These are phyloP conservation scores for Lasius platythorax DNA, from an alignment of 2,888 invertebrate species.

Conservation along the genomic window DNA sequence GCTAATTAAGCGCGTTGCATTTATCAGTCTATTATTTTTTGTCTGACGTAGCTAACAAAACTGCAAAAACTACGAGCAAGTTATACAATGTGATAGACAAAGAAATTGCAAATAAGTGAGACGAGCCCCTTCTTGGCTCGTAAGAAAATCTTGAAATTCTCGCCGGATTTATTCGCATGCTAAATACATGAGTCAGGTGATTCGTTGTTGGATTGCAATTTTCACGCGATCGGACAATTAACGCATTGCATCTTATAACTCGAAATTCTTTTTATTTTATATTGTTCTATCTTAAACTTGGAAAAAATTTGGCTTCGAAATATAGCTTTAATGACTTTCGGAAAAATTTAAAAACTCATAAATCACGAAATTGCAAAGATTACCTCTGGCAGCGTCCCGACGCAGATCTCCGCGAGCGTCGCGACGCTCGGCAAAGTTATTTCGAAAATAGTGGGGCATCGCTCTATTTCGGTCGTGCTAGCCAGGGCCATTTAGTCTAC, in stretches of 20 bases:
- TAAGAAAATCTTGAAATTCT: conserved; percentile 57
- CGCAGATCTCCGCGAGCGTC: conserved; percentile 66
- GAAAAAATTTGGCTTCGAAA: neutral
- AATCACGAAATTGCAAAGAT: conserved; percentile 63
- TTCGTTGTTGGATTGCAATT: conserved; percentile 61
- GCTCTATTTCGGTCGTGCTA: conserved; percentile 84
- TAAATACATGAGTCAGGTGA: conserved; percentile 67
- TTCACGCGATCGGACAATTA: conserved; percentile 43
- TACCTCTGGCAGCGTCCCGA: conserved; percentile 66
- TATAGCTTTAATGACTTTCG: neutral
- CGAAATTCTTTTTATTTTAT: neutral
- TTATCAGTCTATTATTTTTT: conserved; percentile 19
- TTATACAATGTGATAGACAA: conserved; percentile 19
- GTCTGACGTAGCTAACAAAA: neutral
- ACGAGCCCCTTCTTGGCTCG: conserved; percentile 62
- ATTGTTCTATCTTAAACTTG: neutral
- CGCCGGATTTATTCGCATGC: conserved; percentile 67
- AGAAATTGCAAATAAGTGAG: conserved; percentile 54
- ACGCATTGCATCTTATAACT: neutral
- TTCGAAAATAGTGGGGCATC: conserved; percentile 80
- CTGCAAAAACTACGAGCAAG: neutral
- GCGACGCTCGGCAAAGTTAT: conserved; percentile 68
- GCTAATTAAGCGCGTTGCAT: conserved; percentile 58
- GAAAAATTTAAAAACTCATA: conserved; percentile 26
- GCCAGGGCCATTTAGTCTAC: conserved; percentile 83